phyloP scores from a whole-genome alignment of 2,113 vertebrate species.

The Melanerpes aurifrons region DNA sequence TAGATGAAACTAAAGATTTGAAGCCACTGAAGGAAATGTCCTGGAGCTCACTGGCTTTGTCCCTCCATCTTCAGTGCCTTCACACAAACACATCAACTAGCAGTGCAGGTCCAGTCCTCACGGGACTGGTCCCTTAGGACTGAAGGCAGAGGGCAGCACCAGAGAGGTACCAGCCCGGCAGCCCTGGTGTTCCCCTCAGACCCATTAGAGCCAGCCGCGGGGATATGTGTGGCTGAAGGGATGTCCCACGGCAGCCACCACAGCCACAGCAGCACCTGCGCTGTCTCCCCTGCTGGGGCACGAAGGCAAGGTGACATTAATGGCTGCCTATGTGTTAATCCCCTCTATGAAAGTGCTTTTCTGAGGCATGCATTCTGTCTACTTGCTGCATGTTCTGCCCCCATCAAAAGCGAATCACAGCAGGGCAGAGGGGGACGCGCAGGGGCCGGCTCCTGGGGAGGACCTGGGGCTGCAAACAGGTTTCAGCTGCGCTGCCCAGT shows the following conservation, averaged over 20 bases:
- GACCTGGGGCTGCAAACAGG: not conserved
- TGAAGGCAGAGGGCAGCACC: not conserved
- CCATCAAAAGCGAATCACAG: not conserved
- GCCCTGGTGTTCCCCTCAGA: not conserved
- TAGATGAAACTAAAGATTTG: not conserved
- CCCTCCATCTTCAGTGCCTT: not conserved
- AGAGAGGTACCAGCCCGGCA: not conserved
- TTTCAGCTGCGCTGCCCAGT: not conserved
- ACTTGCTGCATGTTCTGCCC: not conserved
- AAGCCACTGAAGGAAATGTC: not conserved
- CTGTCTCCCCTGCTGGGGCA: not conserved
- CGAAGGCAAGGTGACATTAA: rapidly evolving
- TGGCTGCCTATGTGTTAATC: not conserved
- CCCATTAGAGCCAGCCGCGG: rapidly evolving
- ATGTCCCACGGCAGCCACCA: rapidly evolving
- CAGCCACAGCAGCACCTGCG: rapidly evolving
- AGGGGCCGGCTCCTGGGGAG: not conserved
- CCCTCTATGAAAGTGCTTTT: not conserved
- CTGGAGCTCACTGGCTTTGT: not conserved
- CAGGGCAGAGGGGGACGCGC: rapidly evolving
- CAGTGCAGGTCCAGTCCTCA: rapidly evolving
- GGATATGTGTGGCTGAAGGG: rapidly evolving
- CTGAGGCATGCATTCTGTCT: not conserved
- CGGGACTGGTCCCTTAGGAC: not conserved
- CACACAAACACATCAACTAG: not conserved